Evolutionary conservation across 2,888 invertebrate genomes (phyloP).

Genomic region (Lasioglossum villosulum): DNA sequence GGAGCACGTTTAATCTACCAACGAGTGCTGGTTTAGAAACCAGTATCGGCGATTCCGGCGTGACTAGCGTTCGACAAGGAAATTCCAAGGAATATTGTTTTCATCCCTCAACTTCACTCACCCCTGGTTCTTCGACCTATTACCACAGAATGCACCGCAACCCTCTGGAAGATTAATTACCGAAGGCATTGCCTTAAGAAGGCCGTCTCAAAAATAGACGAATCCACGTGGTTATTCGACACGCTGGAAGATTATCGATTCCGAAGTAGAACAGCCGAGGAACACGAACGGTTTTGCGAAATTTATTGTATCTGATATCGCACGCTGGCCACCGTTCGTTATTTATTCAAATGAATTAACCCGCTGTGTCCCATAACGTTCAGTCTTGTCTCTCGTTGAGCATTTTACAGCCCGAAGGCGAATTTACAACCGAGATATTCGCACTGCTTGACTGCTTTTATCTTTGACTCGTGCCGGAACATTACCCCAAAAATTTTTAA

Average conservation of each 20-base stretch:
- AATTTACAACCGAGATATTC: not conserved
- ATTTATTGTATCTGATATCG: not conserved
- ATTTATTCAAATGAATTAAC: constrained; percentile 2
- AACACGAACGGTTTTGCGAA: not conserved
- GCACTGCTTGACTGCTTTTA: not conserved
- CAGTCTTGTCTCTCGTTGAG: not conserved
- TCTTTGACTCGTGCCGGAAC: not conserved
- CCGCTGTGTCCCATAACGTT: not conserved
- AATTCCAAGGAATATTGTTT: constrained; percentile 9
- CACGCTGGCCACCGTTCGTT: not conserved
- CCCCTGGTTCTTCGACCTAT: not conserved
- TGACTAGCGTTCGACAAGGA: not conserved
- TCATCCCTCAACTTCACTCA: not conserved
- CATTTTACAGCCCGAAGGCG: not conserved
- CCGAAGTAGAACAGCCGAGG: not conserved
- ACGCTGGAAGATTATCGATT: not conserved
- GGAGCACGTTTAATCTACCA: not conserved
- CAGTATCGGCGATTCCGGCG: not conserved
- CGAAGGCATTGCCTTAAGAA: not conserved
- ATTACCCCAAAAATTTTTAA: not conserved
- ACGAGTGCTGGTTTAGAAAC: not conserved
- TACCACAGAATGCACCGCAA: not conserved
- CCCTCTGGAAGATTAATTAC: constrained; percentile 1
- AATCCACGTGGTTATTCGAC: not conserved
- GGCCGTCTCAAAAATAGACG: not conserved